Conservation (phyloP, 2,113 vertebrate species). For the Aix galericulata region DNA sequence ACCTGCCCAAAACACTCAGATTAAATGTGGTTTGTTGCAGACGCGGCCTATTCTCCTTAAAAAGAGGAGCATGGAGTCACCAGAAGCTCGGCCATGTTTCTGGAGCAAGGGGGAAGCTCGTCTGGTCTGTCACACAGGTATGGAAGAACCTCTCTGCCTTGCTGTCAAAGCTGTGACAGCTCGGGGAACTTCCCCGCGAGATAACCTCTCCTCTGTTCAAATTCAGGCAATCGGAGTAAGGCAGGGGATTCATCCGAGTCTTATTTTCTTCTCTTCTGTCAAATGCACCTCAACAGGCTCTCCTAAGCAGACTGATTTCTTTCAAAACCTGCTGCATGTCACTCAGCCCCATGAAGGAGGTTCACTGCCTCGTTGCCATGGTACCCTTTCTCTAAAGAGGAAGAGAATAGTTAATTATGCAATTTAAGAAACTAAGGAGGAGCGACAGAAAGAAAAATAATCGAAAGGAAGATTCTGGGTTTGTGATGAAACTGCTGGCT, state of each 20-base stretch:
- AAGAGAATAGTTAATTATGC: conserved; percentile 72
- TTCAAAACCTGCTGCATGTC: conserved; percentile 27
- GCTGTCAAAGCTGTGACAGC: neutral
- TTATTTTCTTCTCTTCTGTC: conserved; percentile 50
- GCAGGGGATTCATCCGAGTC: neutral
- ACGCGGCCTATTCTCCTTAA: neutral
- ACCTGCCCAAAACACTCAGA: neutral
- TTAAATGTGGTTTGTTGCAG: neutral
- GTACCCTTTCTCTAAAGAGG: conserved; percentile 70
- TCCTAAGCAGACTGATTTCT: conserved; percentile 49
- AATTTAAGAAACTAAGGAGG: conserved; percentile 66
- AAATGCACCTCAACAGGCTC: conserved; percentile 36
- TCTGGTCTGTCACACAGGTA: neutral
- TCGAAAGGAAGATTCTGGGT: conserved; percentile 19
- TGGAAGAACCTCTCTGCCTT: neutral
- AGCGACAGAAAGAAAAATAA: conserved; percentile 21
- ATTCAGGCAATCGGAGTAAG: conserved; percentile 29
- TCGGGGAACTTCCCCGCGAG: conserved; percentile 33
- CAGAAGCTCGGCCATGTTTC: neutral
- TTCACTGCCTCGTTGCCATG: conserved; percentile 75
- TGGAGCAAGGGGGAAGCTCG: neutral
- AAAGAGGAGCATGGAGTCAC: neutral
- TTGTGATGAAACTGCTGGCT: neutral
- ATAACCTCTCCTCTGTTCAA: neutral
- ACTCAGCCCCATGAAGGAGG: conserved; percentile 66